Evolutionary conservation across 1,140 invertebrate genomes (phyloP), one percentile per base, ranked within the genome.

Genomic region (Homarus americanus): DNA sequence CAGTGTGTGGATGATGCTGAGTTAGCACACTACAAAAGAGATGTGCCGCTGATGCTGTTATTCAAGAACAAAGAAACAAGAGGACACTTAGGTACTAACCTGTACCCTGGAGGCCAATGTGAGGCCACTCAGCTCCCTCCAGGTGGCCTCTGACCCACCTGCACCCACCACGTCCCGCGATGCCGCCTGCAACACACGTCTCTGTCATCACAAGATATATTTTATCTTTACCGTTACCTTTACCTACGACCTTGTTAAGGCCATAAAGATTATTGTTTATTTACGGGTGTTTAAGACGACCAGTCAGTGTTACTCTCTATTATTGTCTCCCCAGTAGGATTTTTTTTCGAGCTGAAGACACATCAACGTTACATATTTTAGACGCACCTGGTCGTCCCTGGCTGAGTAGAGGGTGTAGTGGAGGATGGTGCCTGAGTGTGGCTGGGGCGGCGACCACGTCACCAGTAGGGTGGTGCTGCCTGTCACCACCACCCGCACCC

Each of bases 361-460:
- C n/a, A n/a, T n/a, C n/a, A n/a, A n/a, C n/a, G n/a, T n/a, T n/a
- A n/a, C n/a, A n/a, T n/a, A n/a, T n/a, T n/a, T n/a, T n/a, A n/a
- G n/a, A n/a, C n/a, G n/a, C 34, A 90, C 91, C 78, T 92, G 87
- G 41, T 86, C 82, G 28, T 82, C 78, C 40, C 63, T 76, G 69
- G 83, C 82, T 40, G 85, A 90, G 87, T 92, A 92, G 17, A 92
- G 41, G 24, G 91, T 92, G 80, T 91, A 92, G 44, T 88, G 87
- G 20, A 92, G 87, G 73, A 92, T 85, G 58, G 58, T 72, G 9
- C 91, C 87, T 24, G 58, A 40, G 4, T 79, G 80, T 12, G 40
- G 66, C n/a, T 49, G 15, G 12, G 91, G 91, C 10, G 91, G 87
- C 0, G 78, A 84, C 91, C 91, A 92, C n/a, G 86, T 75, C 17